Evolutionary conservation across 2,797 vertebrate genomes (phyloP).

Genomic region (Coranthus polyacanthus): DNA sequence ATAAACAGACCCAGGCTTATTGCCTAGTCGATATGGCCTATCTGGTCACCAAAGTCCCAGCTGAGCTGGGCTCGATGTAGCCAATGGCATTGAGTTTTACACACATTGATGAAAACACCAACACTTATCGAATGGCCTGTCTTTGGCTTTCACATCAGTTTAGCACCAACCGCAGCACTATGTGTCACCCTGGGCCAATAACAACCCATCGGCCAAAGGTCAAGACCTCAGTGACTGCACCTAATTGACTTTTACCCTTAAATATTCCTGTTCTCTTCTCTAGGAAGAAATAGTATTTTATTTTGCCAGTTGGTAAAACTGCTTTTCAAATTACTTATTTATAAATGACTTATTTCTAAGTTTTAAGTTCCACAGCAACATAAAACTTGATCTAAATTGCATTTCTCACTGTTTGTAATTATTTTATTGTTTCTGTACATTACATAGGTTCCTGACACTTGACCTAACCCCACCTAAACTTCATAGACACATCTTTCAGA

Average conservation of each 20-base stretch:
- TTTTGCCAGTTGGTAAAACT: background rate
- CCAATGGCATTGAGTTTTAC: conserved; percentile 35
- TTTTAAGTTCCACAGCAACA: too few relatives aligned
- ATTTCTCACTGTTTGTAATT: too few relatives aligned
- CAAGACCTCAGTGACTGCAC: conserved; percentile 15
- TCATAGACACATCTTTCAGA: too few relatives aligned
- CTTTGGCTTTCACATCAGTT: conserved; percentile 44
- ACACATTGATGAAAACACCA: conserved; percentile 46
- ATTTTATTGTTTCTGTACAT: too few relatives aligned
- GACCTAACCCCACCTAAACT: too few relatives aligned
- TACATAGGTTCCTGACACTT: too few relatives aligned
- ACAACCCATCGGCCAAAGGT: conserved; percentile 9
- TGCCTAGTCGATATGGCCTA: conserved; percentile 59
- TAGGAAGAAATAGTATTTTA: background rate
- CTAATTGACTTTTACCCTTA: conserved; percentile 30
- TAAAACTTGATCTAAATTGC: too few relatives aligned
- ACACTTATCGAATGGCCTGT: conserved; percentile 25
- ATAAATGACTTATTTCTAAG: too few relatives aligned
- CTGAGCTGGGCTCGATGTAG: conserved; percentile 53
- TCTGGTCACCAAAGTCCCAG: conserved; percentile 56
- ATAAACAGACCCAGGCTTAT: conserved; percentile 66
- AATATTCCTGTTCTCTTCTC: conserved; percentile 6
- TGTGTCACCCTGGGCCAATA: conserved; percentile 40
- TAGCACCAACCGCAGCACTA: conserved; percentile 22
- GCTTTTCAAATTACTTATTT: too few relatives aligned